Evolutionary conservation across 2,113 vertebrate species (phyloP).

Genomic region (Elachura formosa): DNA sequence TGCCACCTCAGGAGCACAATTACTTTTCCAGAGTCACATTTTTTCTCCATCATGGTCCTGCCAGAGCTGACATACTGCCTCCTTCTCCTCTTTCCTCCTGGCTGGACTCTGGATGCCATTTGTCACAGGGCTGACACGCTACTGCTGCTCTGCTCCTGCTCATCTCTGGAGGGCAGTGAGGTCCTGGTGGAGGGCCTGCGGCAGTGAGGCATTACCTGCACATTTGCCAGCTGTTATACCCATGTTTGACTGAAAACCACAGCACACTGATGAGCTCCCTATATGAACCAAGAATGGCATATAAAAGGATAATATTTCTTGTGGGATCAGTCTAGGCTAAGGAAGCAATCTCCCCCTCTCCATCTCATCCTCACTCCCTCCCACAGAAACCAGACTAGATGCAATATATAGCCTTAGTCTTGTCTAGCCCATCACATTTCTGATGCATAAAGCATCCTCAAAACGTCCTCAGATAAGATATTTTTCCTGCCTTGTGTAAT

Average conservation of each 20-base stretch:
- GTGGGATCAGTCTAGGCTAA: neutral
- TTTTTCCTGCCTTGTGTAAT: neutral
- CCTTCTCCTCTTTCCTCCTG: neutral
- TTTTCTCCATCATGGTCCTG: neutral
- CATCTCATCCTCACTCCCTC: neutral
- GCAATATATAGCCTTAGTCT: neutral
- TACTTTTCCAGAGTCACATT: neutral
- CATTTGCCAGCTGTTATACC: neutral
- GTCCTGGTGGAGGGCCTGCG: neutral
- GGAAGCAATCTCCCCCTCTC: neutral
- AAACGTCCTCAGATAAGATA: neutral
- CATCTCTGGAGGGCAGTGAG: neutral
- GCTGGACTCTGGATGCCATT: neutral
- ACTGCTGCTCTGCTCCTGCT: neutral
- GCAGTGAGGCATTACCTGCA: neutral
- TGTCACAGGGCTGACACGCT: fast-evolving
- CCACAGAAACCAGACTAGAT: neutral
- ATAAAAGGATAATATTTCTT: neutral
- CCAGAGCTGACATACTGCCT: neutral
- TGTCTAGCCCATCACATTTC: neutral
- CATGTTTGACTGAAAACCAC: neutral
- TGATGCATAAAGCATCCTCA: constrained; percentile 5
- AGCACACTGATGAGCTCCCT: neutral
- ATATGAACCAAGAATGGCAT: neutral
- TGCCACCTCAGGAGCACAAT: neutral